Evolutionary conservation across 1,140 invertebrate genomes (phyloP).

Genomic region (Drosophila prosaltans): DNA sequence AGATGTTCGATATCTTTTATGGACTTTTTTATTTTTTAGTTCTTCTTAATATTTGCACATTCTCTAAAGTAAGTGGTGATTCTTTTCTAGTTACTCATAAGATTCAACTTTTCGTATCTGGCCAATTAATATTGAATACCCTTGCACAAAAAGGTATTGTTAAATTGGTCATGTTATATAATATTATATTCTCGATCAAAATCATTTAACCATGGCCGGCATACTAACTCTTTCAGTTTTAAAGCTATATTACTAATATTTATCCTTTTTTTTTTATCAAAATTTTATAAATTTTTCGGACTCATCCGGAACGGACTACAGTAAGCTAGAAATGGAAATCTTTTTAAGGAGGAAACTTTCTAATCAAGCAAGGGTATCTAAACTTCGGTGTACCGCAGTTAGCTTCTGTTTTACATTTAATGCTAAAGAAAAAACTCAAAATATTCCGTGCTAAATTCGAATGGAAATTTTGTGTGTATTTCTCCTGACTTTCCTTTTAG

Average conservation of each 20-base stretch:
- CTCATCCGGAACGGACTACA: too few relatives aligned
- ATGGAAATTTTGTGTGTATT: slow-evolving; percentile 14
- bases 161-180: slow-evolving; percentile 1
- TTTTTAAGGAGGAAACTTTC: background rate
- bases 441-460: slow-evolving; percentile 41
- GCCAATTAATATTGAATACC: background rate
- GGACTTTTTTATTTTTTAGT: slow-evolving; percentile 27
- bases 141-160: background rate
- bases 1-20: slow-evolving; percentile 48
- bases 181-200: slow-evolving; percentile 8
- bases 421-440: background rate
- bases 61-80: slow-evolving; percentile 46
- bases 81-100: slow-evolving; percentile 57
- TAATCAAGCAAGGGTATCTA: background rate
- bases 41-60: slow-evolving; percentile 40
- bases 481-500: background rate
- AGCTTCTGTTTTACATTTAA: background rate
- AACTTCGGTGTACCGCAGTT: background rate
- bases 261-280: background rate
- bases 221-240: background rate
- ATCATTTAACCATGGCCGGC: background rate
- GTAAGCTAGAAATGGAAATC: too few relatives aligned
- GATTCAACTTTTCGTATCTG: slow-evolving; percentile 26
- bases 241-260: background rate
- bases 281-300: background rate